A percentile compares a stretch with the other conserved stretches of the same genome.
Evolutionary conservation across 1,140 invertebrate genomes (phyloP).

Genomic region (Tetragonula clypearis): DNA sequence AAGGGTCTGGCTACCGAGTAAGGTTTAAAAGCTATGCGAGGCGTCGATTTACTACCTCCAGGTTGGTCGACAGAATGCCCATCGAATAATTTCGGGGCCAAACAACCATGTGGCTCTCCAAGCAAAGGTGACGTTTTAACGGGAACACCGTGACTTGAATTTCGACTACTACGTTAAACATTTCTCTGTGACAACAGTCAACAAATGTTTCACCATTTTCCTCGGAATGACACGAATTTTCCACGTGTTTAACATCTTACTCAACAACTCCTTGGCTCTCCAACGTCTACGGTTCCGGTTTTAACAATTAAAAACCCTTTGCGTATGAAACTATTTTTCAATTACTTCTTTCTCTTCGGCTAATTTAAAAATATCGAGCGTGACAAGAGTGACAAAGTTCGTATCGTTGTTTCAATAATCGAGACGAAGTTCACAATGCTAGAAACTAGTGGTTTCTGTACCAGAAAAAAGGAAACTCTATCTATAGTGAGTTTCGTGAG

Average conservation of each 20-base stretch:
- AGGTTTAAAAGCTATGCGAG: not conserved
- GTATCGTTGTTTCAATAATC: not conserved
- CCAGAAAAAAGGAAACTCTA: rapidly evolving
- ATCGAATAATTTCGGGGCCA: not conserved
- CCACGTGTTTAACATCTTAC: not conserved
- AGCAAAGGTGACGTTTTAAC: constrained; percentile 28
- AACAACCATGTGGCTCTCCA: not conserved
- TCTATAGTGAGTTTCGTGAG: not conserved
- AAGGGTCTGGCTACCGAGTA: constrained; percentile 10
- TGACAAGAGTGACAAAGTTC: no score
- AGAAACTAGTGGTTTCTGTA: not conserved
- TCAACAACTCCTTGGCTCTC: not conserved
- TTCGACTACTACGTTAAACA: not conserved
- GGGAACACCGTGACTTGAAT: constrained; percentile 20
- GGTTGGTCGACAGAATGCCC: not conserved
- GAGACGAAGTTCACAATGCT: not conserved
- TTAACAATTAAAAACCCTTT: not conserved
- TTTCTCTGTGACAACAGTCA: not conserved
- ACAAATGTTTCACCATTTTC: not conserved
- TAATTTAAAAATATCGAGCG: no score
- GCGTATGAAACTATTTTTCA: no score
- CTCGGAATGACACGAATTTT: no score
- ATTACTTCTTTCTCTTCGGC: no score
- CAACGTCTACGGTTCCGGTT: not conserved
- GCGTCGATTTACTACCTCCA: constrained; percentile 13